Evolutionary conservation across 2,113 vertebrate species (phyloP).

Genomic region (Gadus macrocephalus): DNA sequence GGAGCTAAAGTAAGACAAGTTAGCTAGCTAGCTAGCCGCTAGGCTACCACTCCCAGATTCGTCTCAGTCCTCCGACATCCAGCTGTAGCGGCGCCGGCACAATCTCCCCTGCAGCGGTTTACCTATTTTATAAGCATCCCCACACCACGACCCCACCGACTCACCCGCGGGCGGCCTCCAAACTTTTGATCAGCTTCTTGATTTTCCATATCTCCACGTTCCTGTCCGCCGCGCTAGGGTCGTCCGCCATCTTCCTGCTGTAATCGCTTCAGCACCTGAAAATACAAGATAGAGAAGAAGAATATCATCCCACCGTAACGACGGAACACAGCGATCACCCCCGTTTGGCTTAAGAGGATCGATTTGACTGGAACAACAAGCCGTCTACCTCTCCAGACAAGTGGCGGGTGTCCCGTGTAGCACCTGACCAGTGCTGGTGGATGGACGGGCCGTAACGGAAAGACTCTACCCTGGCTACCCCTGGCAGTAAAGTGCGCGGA

Average conservation of each 20-base stretch:
- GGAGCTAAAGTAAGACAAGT: conserved; percentile 34
- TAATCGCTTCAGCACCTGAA: conserved; percentile 72
- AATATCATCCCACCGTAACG: too few relatives aligned
- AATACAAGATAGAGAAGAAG: conserved; percentile 7
- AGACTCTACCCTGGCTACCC: conserved; percentile 29
- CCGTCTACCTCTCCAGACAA: conserved; percentile 37
- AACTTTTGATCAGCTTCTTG: conserved; percentile 98
- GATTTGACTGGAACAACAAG: not conserved
- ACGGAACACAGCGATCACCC: not conserved
- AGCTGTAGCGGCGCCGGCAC: conserved; percentile 51
- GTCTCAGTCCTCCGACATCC: conserved; percentile 46
- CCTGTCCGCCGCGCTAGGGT: conserved; percentile 94
- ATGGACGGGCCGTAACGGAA: conserved; percentile 36
- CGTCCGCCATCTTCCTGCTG: conserved; percentile 94
- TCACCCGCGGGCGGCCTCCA: conserved; percentile 93
- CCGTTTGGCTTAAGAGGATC: not conserved
- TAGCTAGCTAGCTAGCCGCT: conserved; percentile 40
- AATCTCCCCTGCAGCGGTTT: not conserved
- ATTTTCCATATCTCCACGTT: conserved; percentile 99
- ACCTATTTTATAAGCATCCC: too few relatives aligned
- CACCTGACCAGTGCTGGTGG: conserved; percentile 47
- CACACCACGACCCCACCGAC: conserved; percentile 21
- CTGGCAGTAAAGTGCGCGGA: conserved; percentile 61
- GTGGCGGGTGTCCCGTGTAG: conserved; percentile 40
- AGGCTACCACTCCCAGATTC: conserved; percentile 71